Percentiles rank a stretch among this genome's conserved stretches.
These are phyloP conservation scores for Mesitornis unicolor DNA, from an alignment of 2,113 vertebrate genomes.

Conservation along the genomic window DNA sequence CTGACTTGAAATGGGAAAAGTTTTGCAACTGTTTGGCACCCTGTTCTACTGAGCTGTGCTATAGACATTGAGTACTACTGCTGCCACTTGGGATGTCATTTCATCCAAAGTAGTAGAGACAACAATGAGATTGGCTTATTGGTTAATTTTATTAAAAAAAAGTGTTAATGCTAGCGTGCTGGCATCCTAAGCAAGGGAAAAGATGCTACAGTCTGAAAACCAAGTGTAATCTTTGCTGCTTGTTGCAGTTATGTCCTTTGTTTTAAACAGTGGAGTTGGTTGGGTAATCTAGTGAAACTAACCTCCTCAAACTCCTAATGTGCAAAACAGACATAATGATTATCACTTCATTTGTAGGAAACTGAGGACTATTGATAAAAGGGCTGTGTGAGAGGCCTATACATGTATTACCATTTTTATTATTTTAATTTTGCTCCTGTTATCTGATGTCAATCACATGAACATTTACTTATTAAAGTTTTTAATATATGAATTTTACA, in stretches of 20 bases:
- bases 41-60: background rate
- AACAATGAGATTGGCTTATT: accelerated
- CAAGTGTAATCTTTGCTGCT: background rate
- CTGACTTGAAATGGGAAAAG: background rate
- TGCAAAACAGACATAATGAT: background rate
- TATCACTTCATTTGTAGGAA: background rate
- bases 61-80: accelerated
- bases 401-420: background rate
- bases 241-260: background rate
- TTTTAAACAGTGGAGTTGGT: background rate
- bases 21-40: background rate
- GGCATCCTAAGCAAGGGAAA: background rate
- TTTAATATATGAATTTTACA: background rate
- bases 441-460: background rate
- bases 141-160: background rate
- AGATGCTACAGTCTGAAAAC: background rate
- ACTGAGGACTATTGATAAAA: background rate
- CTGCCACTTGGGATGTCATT: background rate
- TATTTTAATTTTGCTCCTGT: background rate
- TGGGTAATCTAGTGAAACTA: background rate
- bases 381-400: background rate
- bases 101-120: background rate
- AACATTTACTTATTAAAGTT: background rate
- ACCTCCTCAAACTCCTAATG: background rate
- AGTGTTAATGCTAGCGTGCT: background rate